Conservation (phyloP, 2,113 vertebrate species). For the Abramis brama region DNA sequence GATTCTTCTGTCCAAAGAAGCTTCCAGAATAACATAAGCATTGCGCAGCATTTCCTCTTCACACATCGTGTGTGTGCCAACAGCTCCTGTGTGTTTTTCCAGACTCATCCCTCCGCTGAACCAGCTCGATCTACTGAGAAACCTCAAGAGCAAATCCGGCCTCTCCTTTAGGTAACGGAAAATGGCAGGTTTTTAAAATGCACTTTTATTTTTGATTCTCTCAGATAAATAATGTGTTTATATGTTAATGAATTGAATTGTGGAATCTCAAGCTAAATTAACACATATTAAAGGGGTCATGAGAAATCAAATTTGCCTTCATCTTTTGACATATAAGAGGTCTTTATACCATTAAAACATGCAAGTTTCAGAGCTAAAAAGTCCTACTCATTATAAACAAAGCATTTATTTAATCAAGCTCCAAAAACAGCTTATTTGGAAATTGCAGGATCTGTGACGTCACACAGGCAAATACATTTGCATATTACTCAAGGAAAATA, state of each 20-base stretch:
- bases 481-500: too few relatives aligned
- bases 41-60: not conserved
- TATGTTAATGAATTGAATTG: not conserved
- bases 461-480: too few relatives aligned
- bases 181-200: too few relatives aligned
- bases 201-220: not conserved
- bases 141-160: conserved; percentile 97
- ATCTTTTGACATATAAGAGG: too few relatives aligned
- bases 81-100: conserved; percentile 43
- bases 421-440: too few relatives aligned
- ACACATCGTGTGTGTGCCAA: not conserved
- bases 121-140: conserved; percentile 92
- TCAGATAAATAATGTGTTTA: not conserved
- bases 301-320: too few relatives aligned
- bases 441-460: too few relatives aligned
- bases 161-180: conserved; percentile 91
- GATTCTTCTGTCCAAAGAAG: not conserved
- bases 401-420: too few relatives aligned
- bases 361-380: too few relatives aligned
- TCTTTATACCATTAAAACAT: too few relatives aligned
- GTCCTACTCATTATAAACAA: too few relatives aligned
- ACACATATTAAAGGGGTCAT: not conserved
- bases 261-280: not conserved
- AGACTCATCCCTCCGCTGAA: conserved; percentile 96
- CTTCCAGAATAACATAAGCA: not conserved